Base-by-base conservation (phyloP, 2,797 vertebrate genomes). In the Scyliorhinus canicula region DNA sequence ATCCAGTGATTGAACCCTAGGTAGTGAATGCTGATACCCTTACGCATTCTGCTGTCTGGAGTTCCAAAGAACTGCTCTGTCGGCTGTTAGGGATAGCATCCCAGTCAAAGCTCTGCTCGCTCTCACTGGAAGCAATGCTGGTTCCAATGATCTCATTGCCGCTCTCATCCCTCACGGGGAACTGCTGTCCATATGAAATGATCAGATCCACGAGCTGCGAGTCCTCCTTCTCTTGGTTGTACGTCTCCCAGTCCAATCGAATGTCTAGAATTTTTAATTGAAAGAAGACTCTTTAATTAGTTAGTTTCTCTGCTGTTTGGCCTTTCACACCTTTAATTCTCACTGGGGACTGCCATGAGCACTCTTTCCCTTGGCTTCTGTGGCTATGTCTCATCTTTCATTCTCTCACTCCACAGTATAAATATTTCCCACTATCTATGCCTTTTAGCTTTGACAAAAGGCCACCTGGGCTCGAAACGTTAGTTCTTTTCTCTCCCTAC, bases 171-270 rank as follows among this genome's bases (percentile, higher is more conserved):
- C 97, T 97, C 57, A 96, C 96, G 0, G 98, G 98, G 95, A 99
- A 99, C 26, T 96, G 97, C 0, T 98, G 97, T 91, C 98, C 98
- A 0, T 97, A 99, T 0, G 97, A 95, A 95, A 98, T 95, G 95
- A 98, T 69, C n/a, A 99, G 95, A 93, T 99, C 99, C 95, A 99
- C 95, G 95, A 98, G 95, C 95, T 97, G 97, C 52, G 95, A 95
- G 95, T 98, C 97, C 0, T 96, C 96, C 24, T 95, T 79, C 50
- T 98, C 97, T 0, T 97, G 95, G 95, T 97, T 97, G 35, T 98
- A 99, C 2, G 96, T 97, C 96, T 98, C 96, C 98, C 98, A 99
- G 97, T 99, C 98, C 96, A 99, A 95, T 21, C 98, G 98, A 95
- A 99, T 98, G 95, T 99, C 99, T 99, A 96, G 35, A 95, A 82